phyloP scores from a whole-genome alignment of 2,797 vertebrate genomes.

The Sphenodon punctatus region DNA sequence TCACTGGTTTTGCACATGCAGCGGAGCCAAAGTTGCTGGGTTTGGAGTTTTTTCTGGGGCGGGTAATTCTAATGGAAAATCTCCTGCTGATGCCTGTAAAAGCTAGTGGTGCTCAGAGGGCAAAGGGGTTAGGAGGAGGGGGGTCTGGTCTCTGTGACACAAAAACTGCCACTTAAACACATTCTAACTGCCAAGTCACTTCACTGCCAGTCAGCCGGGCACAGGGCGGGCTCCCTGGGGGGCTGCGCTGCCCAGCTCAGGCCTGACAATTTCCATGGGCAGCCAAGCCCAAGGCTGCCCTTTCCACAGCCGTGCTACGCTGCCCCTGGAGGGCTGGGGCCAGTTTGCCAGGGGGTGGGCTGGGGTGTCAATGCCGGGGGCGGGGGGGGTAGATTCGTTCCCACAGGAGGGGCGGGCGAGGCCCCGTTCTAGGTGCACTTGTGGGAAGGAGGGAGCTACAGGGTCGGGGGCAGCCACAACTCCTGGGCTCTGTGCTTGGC shows the following conservation, averaged over 20 bases:
- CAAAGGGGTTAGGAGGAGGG: background rate
- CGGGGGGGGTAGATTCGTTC: background rate
- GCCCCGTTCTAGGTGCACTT: background rate
- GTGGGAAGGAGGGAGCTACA: background rate
- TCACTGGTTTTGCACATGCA: background rate
- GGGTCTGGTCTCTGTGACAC: background rate
- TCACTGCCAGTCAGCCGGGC: conserved; percentile 56
- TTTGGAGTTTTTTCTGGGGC: background rate
- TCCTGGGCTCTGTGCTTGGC: background rate
- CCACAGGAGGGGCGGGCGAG: no score
- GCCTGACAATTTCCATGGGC: background rate
- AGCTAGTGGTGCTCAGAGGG: background rate
- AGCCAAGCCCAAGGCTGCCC: background rate
- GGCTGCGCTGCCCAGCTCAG: background rate
- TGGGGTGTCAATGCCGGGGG: no score
- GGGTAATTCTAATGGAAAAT: background rate
- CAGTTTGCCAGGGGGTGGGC: background rate
- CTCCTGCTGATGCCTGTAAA: background rate
- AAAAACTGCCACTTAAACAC: background rate
- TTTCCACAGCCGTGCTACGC: no score
- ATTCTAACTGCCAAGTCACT: conserved; percentile 60
- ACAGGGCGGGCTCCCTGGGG: no score
- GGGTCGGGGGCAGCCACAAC: background rate
- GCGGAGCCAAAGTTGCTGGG: background rate
- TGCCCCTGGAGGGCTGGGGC: background rate